These are phyloP conservation scores for Steatocranus sp. DNA, from an alignment of 2,797 vertebrate genomes.

Conservation along the genomic window DNA sequence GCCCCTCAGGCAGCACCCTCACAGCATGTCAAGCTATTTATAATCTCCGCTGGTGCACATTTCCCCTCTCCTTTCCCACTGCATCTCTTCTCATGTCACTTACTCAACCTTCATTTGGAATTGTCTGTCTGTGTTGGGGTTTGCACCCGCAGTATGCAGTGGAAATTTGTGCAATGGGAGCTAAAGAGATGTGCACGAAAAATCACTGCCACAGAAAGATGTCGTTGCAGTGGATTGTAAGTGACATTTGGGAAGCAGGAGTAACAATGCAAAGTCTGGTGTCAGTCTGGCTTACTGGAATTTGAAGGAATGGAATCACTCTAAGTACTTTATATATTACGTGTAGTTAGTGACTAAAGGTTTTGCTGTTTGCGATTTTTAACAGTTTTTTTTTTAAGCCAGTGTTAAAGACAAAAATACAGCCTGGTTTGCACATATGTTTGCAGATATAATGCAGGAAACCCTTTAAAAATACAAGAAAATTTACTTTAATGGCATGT, in stretches of 20 bases:
- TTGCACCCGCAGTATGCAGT: slow-evolving; percentile 50
- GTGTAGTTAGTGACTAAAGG: not conserved
- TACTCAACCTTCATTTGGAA: slow-evolving; percentile 63
- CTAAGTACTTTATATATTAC: not conserved
- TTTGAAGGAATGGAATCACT: slow-evolving; percentile 19
- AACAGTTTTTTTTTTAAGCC: not conserved
- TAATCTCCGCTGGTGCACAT: slow-evolving; percentile 53
- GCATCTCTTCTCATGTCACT: slow-evolving; percentile 63
- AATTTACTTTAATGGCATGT: not conserved
- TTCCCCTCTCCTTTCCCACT: slow-evolving; percentile 51
- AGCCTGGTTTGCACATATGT: not conserved
- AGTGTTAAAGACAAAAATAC: not conserved
- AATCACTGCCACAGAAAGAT: slow-evolving; percentile 32
- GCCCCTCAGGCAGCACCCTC: slow-evolving; percentile 52
- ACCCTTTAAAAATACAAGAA: not conserved
- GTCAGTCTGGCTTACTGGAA: not conserved
- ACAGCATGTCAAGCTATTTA: slow-evolving; percentile 68
- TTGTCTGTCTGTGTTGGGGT: slow-evolving; percentile 62
- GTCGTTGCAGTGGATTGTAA: slow-evolving; percentile 25
- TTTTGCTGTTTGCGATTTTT: not conserved
- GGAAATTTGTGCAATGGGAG: slow-evolving; percentile 56
- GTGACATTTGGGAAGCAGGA: slow-evolving; percentile 27
- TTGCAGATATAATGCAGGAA: not conserved
- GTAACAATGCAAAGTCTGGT: slow-evolving; percentile 7
- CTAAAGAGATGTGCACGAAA: slow-evolving; percentile 36